Base-by-base conservation (phyloP, 2,113 vertebrate species). In the Verasper variegatus region DNA sequence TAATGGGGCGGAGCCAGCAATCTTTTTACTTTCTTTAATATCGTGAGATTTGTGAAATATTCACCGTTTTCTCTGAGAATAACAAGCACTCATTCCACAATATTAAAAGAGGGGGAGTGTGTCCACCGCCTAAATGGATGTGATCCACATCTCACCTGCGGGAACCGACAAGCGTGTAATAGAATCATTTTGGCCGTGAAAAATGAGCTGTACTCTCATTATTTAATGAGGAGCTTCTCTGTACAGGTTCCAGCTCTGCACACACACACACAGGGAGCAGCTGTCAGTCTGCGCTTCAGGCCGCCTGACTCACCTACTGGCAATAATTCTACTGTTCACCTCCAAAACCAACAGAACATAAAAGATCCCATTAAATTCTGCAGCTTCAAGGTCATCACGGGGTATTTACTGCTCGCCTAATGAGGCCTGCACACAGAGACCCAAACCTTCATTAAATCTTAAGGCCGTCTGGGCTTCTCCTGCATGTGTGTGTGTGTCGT, bases 381-480 rank as follows among this genome's bases (percentile, higher is more conserved):
- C 5, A 35, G 1, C 14, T 58, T 15, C 70, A 63, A 40, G 35
- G 68, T 75, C 63, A 73, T 1, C 17, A 56, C 17, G 1, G 52
- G 26, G 65, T 78, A 59, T 82, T 75, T 76, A 69, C 60, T 84
- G 82, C 80, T 69, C 69, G 76, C 15, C 74, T 82, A 85, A 85
- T 84, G 82, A 80, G 78, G 58, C 67, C 74, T 64, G 71, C 64
- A 68, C 8, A 71, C 35, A 76, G 93, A 93, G 93, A 93, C 88
- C 66, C 52, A 91, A 92, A 82, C 89, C 88, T 83, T 93, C 94
- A 95, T 94, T 93, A 93, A 94, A 94, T 84, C 85, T 94, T 95
- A 73, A 94, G 85, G 82, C 45, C 14, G 71, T 83, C 86, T 91
- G 80, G 68, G 71, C 87, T 83, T 59, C 52, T 76, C 20, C 14